phyloP scores from a whole-genome alignment of 2,113 vertebrate species.

The Daboia siamensis region DNA sequence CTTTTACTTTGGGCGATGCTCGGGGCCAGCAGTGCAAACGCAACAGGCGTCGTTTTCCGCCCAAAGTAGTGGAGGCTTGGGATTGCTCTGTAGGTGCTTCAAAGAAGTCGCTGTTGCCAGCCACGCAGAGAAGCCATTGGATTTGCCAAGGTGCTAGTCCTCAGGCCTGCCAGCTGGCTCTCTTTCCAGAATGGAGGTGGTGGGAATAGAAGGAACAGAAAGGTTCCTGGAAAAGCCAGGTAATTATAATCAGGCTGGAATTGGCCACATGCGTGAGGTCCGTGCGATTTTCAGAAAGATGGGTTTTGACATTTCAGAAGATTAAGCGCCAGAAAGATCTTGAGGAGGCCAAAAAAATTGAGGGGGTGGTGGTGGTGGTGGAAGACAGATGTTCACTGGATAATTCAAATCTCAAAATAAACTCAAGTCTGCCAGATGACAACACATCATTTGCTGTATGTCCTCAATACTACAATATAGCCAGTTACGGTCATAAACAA shows the following conservation, averaged over 20 bases:
- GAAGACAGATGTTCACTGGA: neutral
- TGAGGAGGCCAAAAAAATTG: neutral
- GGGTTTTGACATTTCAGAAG: neutral
- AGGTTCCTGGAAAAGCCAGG: rapidly evolving
- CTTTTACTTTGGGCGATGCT: conserved; percentile 44
- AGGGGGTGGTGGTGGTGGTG: too few species aligned
- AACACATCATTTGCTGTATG: neutral
- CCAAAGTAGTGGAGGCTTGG: conserved; percentile 29
- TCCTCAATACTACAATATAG: neutral
- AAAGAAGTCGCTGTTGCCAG: conserved; percentile 50
- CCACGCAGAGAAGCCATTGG: neutral
- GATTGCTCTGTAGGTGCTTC: conserved; percentile 32
- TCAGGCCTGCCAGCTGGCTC: rapidly evolving
- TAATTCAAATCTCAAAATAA: neutral
- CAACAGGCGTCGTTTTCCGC: conserved; percentile 13
- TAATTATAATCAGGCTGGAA: neutral
- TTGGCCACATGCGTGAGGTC: neutral
- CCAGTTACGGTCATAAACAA: neutral
- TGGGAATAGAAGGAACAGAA: neutral
- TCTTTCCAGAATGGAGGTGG: neutral
- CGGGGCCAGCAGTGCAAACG: conserved; percentile 52
- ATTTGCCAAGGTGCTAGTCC: neutral
- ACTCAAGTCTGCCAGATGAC: neutral
- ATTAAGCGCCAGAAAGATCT: neutral
- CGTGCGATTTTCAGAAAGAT: neutral